Base-by-base conservation (phyloP, 2,113 vertebrate species). In the Dicentrarchus labrax region DNA sequence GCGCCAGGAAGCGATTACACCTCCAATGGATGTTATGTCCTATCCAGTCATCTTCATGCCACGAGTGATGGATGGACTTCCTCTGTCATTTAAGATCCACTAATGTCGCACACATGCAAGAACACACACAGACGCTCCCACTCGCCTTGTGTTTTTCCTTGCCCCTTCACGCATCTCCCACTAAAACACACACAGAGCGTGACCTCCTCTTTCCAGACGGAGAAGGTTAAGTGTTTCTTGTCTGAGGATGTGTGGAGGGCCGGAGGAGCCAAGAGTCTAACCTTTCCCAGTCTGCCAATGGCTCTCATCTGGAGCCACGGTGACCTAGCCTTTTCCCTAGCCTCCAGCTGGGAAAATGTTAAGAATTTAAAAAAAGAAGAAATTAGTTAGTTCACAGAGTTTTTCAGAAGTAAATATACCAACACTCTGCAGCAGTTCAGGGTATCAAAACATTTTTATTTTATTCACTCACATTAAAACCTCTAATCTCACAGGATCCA, bases 1-100 rank as follows among this genome's bases (percentile, higher is more conserved):
- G 87, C 83, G 89, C 90, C 92, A 93, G 92, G 92, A 94, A 91
- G 87, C 38, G 67, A 91, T 92, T 92, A 86, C 87, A 89, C 86
- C 88, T 90, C 76, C 83, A 43, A 71, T 77, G 61, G 73, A 10
- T 22, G 21, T 68, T 17, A 12, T 39, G 83, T 83, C 86, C 76
- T 24, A 3, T 88, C 45, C 60, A 69, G 88, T 84, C 80, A 65
- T 87, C 78, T 82, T 83, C 85, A 72, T 76, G 83, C 69, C 84
- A 71, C 4, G n/a, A 72, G 85, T 93, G 92, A 94, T 92, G 53
- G 90, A 94, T 93, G 80, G 77, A 70, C 85, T 91, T 92, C 91
- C 88, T 84, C 45, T 76, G 82, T 91, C 86, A 82, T 90, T 92
- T 89, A 74, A 76, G 38, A 54, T 76, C 76, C 39, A 78, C 76